These are phyloP conservation scores for Hypsibius dujardini DNA, from an alignment of 1,140 invertebrate species.

Conservation along the genomic window DNA sequence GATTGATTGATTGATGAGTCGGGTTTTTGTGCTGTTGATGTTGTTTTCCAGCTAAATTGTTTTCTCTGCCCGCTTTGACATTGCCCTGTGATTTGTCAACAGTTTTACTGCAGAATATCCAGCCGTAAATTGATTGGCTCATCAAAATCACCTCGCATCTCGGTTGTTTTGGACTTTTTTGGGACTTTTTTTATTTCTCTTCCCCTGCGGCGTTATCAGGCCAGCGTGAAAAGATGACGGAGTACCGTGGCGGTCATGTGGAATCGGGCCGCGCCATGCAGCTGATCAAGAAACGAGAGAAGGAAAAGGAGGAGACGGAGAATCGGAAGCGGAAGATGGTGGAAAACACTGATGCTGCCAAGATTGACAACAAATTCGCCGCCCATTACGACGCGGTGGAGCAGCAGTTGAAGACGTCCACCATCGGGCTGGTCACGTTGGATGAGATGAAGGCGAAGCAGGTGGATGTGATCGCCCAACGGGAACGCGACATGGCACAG, in stretches of 20 bases:
- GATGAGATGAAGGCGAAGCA: slow-evolving; percentile 99
- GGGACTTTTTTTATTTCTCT: not conserved
- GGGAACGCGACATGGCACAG: slow-evolving; percentile 79
- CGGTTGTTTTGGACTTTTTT: too few relatives aligned
- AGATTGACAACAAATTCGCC: slow-evolving; percentile 96
- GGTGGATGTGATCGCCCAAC: slow-evolving; percentile 79
- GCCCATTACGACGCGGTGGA: slow-evolving; percentile 99
- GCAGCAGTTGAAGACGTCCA: slow-evolving; percentile 85
- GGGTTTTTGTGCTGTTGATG: too few relatives aligned
- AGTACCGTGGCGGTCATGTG: slow-evolving; percentile 91
- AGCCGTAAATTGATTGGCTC: not conserved
- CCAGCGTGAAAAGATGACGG: slow-evolving; percentile 57
- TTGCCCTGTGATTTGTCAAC: not conserved
- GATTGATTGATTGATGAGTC: too few relatives aligned
- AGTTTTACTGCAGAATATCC: not conserved
- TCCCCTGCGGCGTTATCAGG: not conserved
- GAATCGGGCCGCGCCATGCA: slow-evolving; percentile 93
- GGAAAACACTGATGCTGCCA: slow-evolving; percentile 81
- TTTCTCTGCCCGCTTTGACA: not conserved
- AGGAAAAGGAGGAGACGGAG: slow-evolving; percentile 90
- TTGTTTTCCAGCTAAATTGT: too few relatives aligned
- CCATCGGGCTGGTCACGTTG: slow-evolving; percentile 84
- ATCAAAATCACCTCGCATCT: too few relatives aligned
- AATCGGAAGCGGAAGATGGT: slow-evolving; percentile 90
- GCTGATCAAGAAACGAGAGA: slow-evolving; percentile 89